Evolutionary conservation across 2,888 invertebrate species (phyloP).

Genomic region (Agonopterix arenella): DNA sequence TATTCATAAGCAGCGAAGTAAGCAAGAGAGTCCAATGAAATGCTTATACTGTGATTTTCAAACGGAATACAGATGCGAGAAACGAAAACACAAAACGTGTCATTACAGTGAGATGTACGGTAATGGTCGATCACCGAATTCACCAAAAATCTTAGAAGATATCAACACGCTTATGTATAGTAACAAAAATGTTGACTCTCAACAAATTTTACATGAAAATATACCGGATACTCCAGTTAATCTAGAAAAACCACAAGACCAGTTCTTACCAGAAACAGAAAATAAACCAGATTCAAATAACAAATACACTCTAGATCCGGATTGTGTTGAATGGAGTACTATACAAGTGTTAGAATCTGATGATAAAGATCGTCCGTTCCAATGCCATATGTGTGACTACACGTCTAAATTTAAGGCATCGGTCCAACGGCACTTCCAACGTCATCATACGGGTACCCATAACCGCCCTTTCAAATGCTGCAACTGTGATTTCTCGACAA

Average conservation of each 20-base stretch:
- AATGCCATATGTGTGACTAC: conserved; percentile 45
- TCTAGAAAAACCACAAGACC: neutral
- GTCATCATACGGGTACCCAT: conserved; percentile 42
- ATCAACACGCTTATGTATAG: neutral
- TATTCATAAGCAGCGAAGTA: conserved; percentile 41
- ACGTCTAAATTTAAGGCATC: conserved; percentile 49
- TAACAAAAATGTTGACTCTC: neutral
- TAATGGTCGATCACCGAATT: neutral
- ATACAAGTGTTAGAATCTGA: conserved; percentile 43
- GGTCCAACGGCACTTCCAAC: conserved; percentile 51
- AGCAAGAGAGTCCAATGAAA: conserved; percentile 24
- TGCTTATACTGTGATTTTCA: conserved; percentile 41
- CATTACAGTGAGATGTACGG: conserved; percentile 18
- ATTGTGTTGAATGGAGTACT: conserved; percentile 39
- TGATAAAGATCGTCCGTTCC: conserved; percentile 37
- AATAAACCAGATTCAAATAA: conserved; percentile 11
- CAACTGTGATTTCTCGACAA: conserved; percentile 53
- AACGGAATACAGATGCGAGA: conserved; percentile 42
- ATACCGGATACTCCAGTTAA: too few species aligned
- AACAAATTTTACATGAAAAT: too few species aligned
- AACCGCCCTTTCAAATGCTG: conserved; percentile 47
- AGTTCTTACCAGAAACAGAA: neutral
- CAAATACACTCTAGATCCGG: conserved; percentile 36
- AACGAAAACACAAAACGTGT: conserved; percentile 37
- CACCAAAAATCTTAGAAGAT: neutral